Conservation (phyloP, 2,888 invertebrate genomes). For the Aporophyla lueneburgensis region DNA sequence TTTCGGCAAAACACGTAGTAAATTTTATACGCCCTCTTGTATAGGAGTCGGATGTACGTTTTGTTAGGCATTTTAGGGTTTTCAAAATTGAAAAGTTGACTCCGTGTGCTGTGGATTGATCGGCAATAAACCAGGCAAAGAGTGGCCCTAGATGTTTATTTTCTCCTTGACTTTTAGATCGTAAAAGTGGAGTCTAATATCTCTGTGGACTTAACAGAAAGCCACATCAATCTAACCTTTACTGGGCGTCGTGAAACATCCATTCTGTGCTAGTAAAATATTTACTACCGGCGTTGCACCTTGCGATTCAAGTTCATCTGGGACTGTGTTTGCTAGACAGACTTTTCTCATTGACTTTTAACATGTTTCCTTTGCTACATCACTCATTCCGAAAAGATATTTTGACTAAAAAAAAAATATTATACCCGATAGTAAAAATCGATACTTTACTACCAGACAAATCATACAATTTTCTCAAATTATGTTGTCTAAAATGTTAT, state of each 20-base stretch:
- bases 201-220: conserved; percentile 49
- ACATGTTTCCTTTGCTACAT: background rate
- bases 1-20: conserved; percentile 80
- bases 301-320: conserved; percentile 46
- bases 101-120: conserved; percentile 59
- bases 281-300: conserved; percentile 58
- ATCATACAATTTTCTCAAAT: background rate
- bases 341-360: background rate
- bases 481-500: conserved; percentile 27
- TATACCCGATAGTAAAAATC: background rate
- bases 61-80: conserved; percentile 46
- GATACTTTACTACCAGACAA: background rate
- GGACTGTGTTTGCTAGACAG: background rate
- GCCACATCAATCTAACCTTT: conserved; percentile 56
- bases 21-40: conserved; percentile 75
- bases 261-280: conserved; percentile 56
- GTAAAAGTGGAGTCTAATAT: conserved; percentile 65
- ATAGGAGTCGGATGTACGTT: conserved; percentile 63
- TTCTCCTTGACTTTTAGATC: conserved; percentile 66
- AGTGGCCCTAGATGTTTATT: conserved; percentile 63
- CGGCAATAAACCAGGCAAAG: conserved; percentile 61
- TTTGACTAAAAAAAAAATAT: background rate
- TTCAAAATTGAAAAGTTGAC: conserved; percentile 63
- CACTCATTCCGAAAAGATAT: background rate
- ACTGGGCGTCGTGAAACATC: conserved; percentile 46